Percentiles rank a stretch among this genome's conserved stretches.
Evolutionary conservation across 2,113 vertebrate species (phyloP).

Genomic region (Solenodon paradoxus): DNA sequence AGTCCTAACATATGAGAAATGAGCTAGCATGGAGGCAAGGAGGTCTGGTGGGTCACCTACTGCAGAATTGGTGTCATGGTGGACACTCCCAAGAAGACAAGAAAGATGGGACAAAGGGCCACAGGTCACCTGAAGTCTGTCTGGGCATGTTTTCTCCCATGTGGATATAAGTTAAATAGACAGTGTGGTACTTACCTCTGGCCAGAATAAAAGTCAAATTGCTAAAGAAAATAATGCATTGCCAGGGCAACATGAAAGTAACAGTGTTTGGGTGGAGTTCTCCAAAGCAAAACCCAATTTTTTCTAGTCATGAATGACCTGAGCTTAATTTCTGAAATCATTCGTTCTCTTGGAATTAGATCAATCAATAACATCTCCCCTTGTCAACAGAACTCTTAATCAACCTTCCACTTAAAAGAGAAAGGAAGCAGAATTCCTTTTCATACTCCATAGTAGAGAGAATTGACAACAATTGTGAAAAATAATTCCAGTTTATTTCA

Average conservation of each 20-base stretch:
- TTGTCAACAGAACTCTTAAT: neutral
- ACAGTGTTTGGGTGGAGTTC: neutral
- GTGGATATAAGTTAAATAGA: neutral
- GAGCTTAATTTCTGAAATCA: neutral
- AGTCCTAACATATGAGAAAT: neutral
- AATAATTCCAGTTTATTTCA: neutral
- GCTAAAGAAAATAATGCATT: neutral
- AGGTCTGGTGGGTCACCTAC: neutral
- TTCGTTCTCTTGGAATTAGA: neutral
- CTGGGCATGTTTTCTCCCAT: neutral
- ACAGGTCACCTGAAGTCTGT: neutral
- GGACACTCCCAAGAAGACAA: accelerated
- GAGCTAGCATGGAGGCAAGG: accelerated
- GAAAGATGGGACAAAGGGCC: neutral
- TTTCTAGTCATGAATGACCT: neutral
- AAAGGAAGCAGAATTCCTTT: neutral
- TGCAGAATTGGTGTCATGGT: accelerated
- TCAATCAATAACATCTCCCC: neutral
- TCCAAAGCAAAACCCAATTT: neutral
- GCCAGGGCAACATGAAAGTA: neutral
- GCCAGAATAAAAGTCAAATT: neutral
- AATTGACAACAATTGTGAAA: neutral
- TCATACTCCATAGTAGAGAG: neutral
- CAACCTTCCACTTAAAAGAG: neutral
- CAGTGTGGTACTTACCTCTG: neutral